Evolutionary conservation across 2,797 vertebrate genomes (phyloP), one percentile per base, ranked within the genome.

Genomic region (Liasis olivaceus): DNA sequence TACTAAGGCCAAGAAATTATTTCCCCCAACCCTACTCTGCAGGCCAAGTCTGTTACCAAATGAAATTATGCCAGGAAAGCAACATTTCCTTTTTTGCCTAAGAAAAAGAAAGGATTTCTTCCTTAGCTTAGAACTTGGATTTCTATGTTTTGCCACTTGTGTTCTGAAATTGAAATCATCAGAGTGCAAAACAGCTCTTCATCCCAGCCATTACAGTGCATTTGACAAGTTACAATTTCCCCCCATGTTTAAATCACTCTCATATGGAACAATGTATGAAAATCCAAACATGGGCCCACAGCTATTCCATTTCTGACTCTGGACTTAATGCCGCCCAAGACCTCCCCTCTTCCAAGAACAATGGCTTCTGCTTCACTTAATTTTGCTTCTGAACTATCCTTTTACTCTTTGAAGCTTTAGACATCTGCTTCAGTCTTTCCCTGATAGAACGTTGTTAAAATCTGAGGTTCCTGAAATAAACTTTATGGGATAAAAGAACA

Each of bases 21-120:
- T 87, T 64, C 56, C n/a, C 31, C 87, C 42, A 88, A 66, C 17
- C 20, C 7, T 90, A 1, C 36, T 20, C 42, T 54, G 58, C 8
- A 87, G 42, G 59, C 89, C 85, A 90, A 87, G 58, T 72, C 58
- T 86, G 24, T 54, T 89, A n/a, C n/a, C 26, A 90, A 86, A 87
- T 62, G 86, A 26, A 56, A 86, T 72, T 64, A 26, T 31, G n/a
- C 81, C 81, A 87, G 69, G 86, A 26, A 58, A 87, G 28, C 20
- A 89, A n/a, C 36, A 90, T 31, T 87, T 54, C 36, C 26, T 89
- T 66, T 54, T 54, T 31, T 85, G 88, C 20, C 9, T 14, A 62
- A 63, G 64, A 59, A 91, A 91, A 87, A 87, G 28, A n/a, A 91
- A 36, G 14, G 24, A 66, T 69, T 69, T 58, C 4, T 24, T 14